Evolutionary conservation across 2,113 vertebrate genomes (phyloP), one percentile per base, ranked within the genome.

Genomic region (Mungos mungo): DNA sequence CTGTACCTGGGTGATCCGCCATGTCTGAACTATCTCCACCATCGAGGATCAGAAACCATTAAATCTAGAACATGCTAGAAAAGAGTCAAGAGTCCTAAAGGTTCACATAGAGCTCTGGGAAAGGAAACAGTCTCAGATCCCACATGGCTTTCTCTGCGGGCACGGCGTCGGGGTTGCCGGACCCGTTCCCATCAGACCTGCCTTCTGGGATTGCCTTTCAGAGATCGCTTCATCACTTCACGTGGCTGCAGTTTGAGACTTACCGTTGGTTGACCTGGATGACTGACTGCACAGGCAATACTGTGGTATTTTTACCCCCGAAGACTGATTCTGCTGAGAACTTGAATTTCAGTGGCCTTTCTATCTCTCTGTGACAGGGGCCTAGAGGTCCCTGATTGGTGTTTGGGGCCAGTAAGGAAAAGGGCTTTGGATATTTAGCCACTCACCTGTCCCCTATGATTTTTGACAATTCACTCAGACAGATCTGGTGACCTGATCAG

Each of bases 311-410:
- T 60, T 92, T 74, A 45, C 13, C 23, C 52, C n/a, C 52, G 65
- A 94, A 91, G 35, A 38, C 2, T 74, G 82, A 74, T 92, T 83
- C 38, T 89, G n/a, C 86, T 54, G 95, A 82, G 72, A 89, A 87
- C 86, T 94, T 45, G 47, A 84, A 84, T 91, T 97, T 97, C 89
- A 85, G n/a, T 84, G 65, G 12, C 27, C 72, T 76, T 83, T 74
- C 85, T 90, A 19, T 29, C 60, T 94, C 11, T 86, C 13, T 90
- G 29, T 77, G 69, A 50, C 83, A 18, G 31, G 54, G 47, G 23
- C 38, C 25, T 45, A 54, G 38, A 45, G 31, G 33, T 35, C 31
- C n/a, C 33, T 57, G 18, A 74, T 54, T 65, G 79, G n/a, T 79
- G 45, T 31, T 63, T 5, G 1, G n/a, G 54, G 50, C 10, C n/a